These are phyloP conservation scores for Phrynocephalus vlangalii DNA, from an alignment of 2,797 vertebrate genomes.

Conservation along the genomic window DNA sequence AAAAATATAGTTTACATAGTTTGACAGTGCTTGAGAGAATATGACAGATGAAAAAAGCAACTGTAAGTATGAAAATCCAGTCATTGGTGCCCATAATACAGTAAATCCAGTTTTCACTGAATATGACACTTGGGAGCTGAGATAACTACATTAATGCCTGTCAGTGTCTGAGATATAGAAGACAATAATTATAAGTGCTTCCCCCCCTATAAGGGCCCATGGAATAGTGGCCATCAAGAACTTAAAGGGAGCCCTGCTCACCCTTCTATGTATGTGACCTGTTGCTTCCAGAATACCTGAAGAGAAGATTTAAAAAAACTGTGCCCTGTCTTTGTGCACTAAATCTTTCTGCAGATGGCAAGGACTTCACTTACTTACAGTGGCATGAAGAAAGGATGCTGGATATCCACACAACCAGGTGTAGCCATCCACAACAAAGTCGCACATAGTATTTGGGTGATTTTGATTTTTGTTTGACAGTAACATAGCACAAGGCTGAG, in stretches of 20 bases:
- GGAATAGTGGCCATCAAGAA: neutral
- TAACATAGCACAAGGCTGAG: neutral
- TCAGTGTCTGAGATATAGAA: neutral
- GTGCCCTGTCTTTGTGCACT: neutral
- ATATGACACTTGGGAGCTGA: neutral
- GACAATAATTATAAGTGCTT: neutral
- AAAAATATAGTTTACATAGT: slow-evolving; percentile 45
- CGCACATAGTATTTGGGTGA: neutral
- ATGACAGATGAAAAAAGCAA: slow-evolving; percentile 18
- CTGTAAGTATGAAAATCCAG: neutral
- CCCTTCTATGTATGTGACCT: neutral
- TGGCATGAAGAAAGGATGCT: neutral
- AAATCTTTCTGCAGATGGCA: neutral
- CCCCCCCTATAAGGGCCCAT: neutral
- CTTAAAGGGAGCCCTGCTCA: neutral
- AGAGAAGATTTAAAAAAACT: neutral
- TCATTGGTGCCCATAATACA: neutral
- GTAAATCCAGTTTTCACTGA: neutral
- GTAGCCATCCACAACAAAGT: neutral
- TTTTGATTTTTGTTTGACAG: neutral
- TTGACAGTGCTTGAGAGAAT: slow-evolving; percentile 20
- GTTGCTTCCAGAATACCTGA: neutral
- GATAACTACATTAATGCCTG: neutral
- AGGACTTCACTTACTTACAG: neutral
- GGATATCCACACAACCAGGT: neutral